Evolutionary conservation across 2,888 invertebrate genomes (phyloP).

Genomic region (Herminia tarsipennalis): DNA sequence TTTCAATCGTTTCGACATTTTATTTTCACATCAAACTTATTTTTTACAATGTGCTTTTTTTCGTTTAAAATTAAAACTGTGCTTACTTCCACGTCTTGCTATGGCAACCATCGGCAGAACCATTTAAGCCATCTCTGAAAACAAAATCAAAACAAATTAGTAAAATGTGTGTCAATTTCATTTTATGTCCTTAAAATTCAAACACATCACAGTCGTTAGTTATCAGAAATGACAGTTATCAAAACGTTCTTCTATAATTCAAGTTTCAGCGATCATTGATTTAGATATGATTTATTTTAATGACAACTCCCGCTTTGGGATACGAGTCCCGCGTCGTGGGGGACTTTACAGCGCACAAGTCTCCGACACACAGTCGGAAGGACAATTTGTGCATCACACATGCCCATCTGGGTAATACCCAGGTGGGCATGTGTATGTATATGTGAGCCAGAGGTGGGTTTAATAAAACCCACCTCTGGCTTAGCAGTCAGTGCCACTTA

Average conservation of each 20-base stretch:
- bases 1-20: not conserved
- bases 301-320: no score
- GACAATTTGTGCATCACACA: not conserved
- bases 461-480: not conserved
- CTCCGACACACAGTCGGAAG: no score
- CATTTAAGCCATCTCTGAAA: constrained; percentile 61
- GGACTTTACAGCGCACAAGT: no score
- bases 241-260: no score
- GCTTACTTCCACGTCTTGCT: constrained; percentile 33
- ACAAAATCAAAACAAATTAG: not conserved
- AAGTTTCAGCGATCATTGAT: no score
- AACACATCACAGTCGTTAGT: not conserved
- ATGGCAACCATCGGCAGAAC: constrained; percentile 50
- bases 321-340: no score
- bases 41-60: no score
- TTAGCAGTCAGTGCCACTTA: no score
- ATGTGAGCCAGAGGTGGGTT: not conserved
- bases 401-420: not conserved
- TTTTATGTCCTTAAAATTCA: not conserved
- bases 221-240: not conserved
- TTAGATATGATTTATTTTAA: no score
- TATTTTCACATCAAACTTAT: not conserved
- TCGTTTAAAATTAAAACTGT: not conserved
- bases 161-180: no score
- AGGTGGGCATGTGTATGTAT: not conserved